Evolutionary conservation across 2,113 vertebrate genomes (phyloP).

Genomic region (Anoura caudifer): DNA sequence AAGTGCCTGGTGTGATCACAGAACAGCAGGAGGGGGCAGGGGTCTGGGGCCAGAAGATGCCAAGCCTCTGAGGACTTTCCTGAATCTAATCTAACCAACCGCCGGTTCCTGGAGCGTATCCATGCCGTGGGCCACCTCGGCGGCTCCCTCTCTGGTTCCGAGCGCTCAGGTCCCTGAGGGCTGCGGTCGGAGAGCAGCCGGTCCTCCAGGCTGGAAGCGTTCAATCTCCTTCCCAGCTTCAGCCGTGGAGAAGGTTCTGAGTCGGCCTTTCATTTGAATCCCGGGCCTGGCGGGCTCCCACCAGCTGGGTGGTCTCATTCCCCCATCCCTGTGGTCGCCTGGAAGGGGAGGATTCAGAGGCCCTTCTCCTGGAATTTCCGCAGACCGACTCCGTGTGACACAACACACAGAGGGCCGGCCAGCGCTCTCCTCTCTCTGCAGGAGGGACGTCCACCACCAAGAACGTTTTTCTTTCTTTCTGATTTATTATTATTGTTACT

Average conservation of each 20-base stretch:
- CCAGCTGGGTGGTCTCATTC: not conserved
- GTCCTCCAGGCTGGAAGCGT: too few species aligned
- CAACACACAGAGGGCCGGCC: accelerated
- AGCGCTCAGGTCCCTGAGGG: not conserved
- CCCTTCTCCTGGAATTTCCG: not conserved
- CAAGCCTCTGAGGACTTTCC: not conserved
- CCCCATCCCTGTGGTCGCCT: not conserved
- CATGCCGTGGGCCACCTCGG: accelerated
- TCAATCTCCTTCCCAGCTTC: not conserved
- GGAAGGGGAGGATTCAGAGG: not conserved
- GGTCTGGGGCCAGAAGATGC: too few species aligned
- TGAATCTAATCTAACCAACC: too few species aligned
- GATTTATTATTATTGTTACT: not conserved
- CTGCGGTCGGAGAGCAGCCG: not conserved
- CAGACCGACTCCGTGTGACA: not conserved
- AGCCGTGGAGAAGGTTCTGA: not conserved
- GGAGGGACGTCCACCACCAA: not conserved
- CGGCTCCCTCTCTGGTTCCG: not conserved
- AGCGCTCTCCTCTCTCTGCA: not conserved
- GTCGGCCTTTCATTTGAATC: not conserved
- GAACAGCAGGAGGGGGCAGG: not conserved
- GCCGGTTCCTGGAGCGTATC: not conserved
- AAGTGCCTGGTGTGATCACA: accelerated
- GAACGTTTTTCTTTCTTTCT: not conserved
- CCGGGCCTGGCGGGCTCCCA: not conserved